A percentile compares a stretch with the other conserved stretches of the same genome.
phyloP scores from a whole-genome alignment of 1,140 invertebrate species.

The Manduca sexta region DNA sequence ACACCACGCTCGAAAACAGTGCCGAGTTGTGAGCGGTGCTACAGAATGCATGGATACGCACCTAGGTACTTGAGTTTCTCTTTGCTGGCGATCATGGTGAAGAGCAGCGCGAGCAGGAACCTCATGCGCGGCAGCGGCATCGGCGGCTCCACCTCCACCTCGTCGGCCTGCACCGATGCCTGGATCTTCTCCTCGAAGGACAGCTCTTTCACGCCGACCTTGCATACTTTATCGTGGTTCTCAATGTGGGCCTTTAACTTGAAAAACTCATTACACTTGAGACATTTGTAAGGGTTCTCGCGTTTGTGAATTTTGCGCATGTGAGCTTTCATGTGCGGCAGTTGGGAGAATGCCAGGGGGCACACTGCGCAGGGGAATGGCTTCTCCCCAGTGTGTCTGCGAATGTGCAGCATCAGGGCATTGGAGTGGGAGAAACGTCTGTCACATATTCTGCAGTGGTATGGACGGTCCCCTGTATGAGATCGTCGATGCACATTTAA shows the following conservation, averaged over 20 bases:
- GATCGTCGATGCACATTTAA: slow-evolving; percentile 94
- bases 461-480: slow-evolving; percentile 89
- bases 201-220: slow-evolving; percentile 25
- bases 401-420: slow-evolving; percentile 85
- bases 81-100: slow-evolving; percentile 87
- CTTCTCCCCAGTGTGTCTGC: slow-evolving; percentile 83
- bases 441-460: slow-evolving; percentile 84
- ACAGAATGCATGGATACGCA: slow-evolving; percentile 71
- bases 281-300: slow-evolving; percentile 81
- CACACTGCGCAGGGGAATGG: slow-evolving; percentile 84
- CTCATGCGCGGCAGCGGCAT: slow-evolving; percentile 85
- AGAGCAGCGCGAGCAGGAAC: slow-evolving; percentile 82
- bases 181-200: slow-evolving; percentile 38
- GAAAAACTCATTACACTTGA: slow-evolving; percentile 81
- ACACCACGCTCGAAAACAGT: slow-evolving; percentile 53
- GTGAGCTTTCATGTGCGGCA: slow-evolving; percentile 87
- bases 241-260: slow-evolving; percentile 83
- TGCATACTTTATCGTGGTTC: slow-evolving; percentile 75
- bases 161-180: slow-evolving; percentile 43
- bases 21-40: slow-evolving; percentile 43
- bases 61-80: slow-evolving; percentile 83
- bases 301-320: slow-evolving; percentile 87
- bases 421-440: slow-evolving; percentile 89
- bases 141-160: slow-evolving; percentile 54
- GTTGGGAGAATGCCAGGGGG: slow-evolving; percentile 82